Evolutionary conservation across 2,113 vertebrate species (phyloP).

Genomic region (Anhinga rufa): DNA sequence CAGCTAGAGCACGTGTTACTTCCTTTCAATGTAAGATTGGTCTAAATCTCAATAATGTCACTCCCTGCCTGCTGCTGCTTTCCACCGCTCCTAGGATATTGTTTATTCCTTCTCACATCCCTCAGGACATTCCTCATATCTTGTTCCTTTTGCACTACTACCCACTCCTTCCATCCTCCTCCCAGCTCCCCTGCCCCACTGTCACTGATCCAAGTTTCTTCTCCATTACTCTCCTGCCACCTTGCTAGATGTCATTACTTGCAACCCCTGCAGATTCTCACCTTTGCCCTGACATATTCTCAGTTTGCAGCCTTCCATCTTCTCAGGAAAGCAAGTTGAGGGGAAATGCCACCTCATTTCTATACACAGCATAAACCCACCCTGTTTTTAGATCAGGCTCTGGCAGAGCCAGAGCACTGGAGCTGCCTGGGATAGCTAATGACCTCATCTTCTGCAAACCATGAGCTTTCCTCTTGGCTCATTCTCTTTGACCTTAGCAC

Average conservation of each 20-base stretch:
- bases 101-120: neutral
- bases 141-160: neutral
- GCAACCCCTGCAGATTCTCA: neutral
- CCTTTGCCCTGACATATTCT: neutral
- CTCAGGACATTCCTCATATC: neutral
- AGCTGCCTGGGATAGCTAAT: conserved; percentile 30
- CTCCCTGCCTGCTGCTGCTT: neutral
- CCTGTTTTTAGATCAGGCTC: conserved; percentile 12
- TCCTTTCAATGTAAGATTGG: neutral
- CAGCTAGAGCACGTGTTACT: neutral
- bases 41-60: neutral
- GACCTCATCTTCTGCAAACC: conserved; percentile 34
- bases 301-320: neutral
- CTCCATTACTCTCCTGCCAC: neutral
- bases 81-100: neutral
- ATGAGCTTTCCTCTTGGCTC: conserved; percentile 13
- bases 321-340: neutral
- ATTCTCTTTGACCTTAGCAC: neutral
- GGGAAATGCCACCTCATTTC: neutral
- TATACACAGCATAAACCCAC: neutral
- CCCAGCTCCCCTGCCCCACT: neutral
- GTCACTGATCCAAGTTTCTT: neutral
- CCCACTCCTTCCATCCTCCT: neutral
- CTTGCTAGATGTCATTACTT: neutral
- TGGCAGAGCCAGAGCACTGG: neutral